phyloP scores from a whole-genome alignment of 2,113 vertebrate genomes.

The Vidua chalybeata region DNA sequence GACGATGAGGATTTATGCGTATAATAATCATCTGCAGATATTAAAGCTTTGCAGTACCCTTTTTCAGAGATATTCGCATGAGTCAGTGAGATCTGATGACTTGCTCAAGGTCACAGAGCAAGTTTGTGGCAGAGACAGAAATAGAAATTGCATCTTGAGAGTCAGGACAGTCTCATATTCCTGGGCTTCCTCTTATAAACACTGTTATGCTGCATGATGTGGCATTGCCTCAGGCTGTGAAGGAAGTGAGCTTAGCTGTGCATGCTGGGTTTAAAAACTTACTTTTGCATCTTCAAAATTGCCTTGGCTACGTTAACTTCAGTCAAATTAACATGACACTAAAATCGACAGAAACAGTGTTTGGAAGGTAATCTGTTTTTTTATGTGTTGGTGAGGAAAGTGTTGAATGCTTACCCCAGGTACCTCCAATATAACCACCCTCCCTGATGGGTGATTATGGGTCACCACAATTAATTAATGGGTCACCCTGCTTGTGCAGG shows the following conservation, averaged over 20 bases:
- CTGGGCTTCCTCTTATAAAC: neutral
- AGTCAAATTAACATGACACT: neutral
- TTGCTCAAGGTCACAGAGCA: slow-evolving; percentile 39
- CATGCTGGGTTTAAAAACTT: neutral
- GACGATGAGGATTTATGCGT: neutral
- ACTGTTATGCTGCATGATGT: neutral
- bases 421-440: rapidly evolving
- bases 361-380: neutral
- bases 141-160: neutral
- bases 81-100: neutral
- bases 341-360: neutral
- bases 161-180: neutral
- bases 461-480: neutral
- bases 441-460: neutral
- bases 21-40: slow-evolving; percentile 36
- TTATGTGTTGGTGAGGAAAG: neutral
- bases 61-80: neutral
- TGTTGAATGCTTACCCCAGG: neutral
- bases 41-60: slow-evolving; percentile 23
- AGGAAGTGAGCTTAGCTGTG: neutral
- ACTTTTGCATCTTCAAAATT: neutral
- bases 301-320: neutral
- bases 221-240: neutral
- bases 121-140: slow-evolving; percentile 8
- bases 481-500: neutral